phyloP scores from a whole-genome alignment of 2,888 invertebrate species.

The Netelia fuscicornis region DNA sequence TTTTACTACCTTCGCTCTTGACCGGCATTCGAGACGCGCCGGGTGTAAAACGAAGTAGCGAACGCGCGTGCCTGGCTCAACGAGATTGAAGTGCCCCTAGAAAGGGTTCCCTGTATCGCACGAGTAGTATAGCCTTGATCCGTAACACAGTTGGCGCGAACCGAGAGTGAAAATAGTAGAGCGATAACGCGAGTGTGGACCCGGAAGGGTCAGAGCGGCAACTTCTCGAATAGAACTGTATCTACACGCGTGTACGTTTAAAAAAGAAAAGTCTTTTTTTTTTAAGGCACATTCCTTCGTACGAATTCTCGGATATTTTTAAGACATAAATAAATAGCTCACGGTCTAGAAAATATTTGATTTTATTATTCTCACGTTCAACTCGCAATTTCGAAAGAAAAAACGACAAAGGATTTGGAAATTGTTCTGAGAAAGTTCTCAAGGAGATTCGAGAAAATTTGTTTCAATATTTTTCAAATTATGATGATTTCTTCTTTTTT shows the following conservation, averaged over 20 bases:
- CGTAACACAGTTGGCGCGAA: constrained; percentile 28
- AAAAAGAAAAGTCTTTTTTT: background rate
- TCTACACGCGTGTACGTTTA: background rate
- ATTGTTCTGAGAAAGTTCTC: no score
- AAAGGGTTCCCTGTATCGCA: constrained; percentile 2
- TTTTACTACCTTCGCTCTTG: constrained; percentile 40
- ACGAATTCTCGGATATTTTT: no score
- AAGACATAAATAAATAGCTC: no score
- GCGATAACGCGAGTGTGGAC: constrained; percentile 27
- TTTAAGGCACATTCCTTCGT: no score
- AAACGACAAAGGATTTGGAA: no score
- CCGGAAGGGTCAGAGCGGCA: constrained; percentile 9
- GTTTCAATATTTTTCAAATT: no score
- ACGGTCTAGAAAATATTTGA: no score
- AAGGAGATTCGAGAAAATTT: no score
- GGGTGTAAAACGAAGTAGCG: constrained; percentile 23
- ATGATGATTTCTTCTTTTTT: no score
- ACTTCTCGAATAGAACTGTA: constrained; percentile 18
- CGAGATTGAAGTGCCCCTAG: constrained; percentile 33
- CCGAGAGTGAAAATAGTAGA: constrained; percentile 55
- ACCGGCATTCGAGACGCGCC: constrained; percentile 41
- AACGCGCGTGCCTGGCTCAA: constrained; percentile 13
- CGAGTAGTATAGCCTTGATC: constrained; percentile 42
- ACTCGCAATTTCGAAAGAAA: no score
- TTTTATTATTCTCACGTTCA: no score